Evolutionary conservation across 1,140 invertebrate species (phyloP), one percentile per base, ranked within the genome.

Genomic region (Helicorthomorpha holstii): DNA sequence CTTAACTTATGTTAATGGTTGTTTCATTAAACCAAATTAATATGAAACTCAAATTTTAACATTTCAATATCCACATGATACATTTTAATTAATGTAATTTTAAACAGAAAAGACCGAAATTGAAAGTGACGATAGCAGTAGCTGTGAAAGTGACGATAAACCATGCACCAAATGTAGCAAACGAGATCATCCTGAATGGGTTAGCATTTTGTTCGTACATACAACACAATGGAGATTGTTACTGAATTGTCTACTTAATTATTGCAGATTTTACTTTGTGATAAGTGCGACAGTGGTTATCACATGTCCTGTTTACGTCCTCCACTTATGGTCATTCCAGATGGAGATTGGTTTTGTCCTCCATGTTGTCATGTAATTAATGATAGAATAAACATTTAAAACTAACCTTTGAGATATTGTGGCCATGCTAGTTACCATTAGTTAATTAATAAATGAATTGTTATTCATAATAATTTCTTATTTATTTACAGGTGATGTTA

Each of bases 321-420:
- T 1, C 78, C 90, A 19, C 70, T 97, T 4, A 80, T 94, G 67
- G 73, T 91, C 1, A 88, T 98, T 61, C 93, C 93, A 3, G 89
- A 95, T 63, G 92, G 92, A 22, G 85, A 95, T 64, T 97, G 93
- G 94, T 92, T 81, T 66, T 97, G 94, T 68, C 92, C 92, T 44
- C 85, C 86, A 0, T 98, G 93, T 71, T 82, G 92, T 65, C 92
- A 93, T 67, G 73, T 75, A 61, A 68, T 2, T 21, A 24, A 26
- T 12, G 29, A 26, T 50, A 41, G 3, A 42, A n/a, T n/a, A n/a
- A n/a, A n/a, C n/a, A 51, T 24, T 16, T 3, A 12, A 21, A 7
- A 56, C 19, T 10, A 44, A 22, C 19, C n/a, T 45, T 10, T 46
- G 3, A 44, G n/a, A n/a, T n/a, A n/a, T n/a, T n/a, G n/a, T n/a